These are phyloP conservation scores for Helicoverpa armigera DNA, from an alignment of 1,140 invertebrate species.

Conservation along the genomic window DNA sequence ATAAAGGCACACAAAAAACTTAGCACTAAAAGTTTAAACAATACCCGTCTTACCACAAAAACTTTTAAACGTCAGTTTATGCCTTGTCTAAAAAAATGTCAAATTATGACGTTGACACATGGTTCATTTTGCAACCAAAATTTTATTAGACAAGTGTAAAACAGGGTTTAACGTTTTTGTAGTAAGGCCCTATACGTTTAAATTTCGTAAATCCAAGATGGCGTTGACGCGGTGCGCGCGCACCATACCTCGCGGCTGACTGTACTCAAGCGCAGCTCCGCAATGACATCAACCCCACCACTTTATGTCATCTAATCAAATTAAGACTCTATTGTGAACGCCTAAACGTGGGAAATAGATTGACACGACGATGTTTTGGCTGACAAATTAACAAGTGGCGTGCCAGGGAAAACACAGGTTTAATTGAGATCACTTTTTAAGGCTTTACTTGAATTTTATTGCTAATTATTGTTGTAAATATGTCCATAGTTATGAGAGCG, in stretches of 20 bases:
- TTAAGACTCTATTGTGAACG: slow-evolving; percentile 50
- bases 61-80: too few species aligned
- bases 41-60: too few species aligned
- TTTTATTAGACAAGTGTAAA: too few species aligned
- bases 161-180: too few species aligned
- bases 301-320: slow-evolving; percentile 48
- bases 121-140: too few species aligned
- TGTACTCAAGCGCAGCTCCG: slow-evolving; percentile 65
- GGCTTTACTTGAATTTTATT: slow-evolving; percentile 27
- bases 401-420: slow-evolving; percentile 72
- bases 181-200: too few species aligned
- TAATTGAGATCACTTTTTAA: slow-evolving; percentile 42
- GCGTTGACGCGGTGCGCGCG: slow-evolving; percentile 60
- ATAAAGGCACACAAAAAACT: slow-evolving; percentile 32
- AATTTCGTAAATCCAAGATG: slow-evolving; percentile 59
- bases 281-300: slow-evolving; percentile 70
- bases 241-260: slow-evolving; percentile 70
- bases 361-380: slow-evolving; percentile 27
- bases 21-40: slow-evolving; percentile 10
- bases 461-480: not conserved
- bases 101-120: too few species aligned
- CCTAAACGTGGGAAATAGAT: slow-evolving; percentile 55
- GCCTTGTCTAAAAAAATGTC: too few species aligned
- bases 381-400: slow-evolving; percentile 67
- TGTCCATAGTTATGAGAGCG: not conserved